phyloP scores from a whole-genome alignment of 1,140 invertebrate genomes.

The Drosophila paulistorum region DNA sequence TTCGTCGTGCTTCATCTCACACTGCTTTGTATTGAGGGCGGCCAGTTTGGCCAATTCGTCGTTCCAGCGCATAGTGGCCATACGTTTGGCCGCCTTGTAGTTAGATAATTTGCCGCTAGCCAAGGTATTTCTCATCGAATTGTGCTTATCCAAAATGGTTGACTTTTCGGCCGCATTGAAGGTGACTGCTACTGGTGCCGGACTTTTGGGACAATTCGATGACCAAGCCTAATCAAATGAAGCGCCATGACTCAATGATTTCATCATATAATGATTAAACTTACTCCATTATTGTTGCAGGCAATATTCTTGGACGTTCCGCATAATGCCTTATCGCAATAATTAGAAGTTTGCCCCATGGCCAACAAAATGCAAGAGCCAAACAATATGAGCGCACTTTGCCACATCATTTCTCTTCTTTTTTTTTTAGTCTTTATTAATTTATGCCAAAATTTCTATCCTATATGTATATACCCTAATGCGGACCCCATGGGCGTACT shows the following conservation, averaged over 20 bases:
- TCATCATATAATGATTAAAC: slow-evolving; percentile 24
- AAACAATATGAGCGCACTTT: not conserved
- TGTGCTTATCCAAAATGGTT: too few species aligned
- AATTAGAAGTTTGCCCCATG: too few species aligned
- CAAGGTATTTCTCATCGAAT: too few species aligned
- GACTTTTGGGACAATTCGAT: slow-evolving; percentile 33
- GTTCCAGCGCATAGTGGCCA: slow-evolving; percentile 45
- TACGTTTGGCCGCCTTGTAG: slow-evolving; percentile 15
- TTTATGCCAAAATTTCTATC: not conserved
- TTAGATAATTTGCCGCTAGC: too few species aligned
- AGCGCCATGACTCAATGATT: too few species aligned
- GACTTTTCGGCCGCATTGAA: too few species aligned
- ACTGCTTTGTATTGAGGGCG: slow-evolving; percentile 44
- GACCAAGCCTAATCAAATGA: slow-evolving; percentile 28
- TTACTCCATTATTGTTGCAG: slow-evolving; percentile 48
- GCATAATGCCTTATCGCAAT: too few species aligned
- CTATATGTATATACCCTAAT: not conserved
- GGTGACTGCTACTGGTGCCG: too few species aligned
- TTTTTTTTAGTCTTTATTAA: not conserved
- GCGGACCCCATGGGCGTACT: too few species aligned
- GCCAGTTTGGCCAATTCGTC: slow-evolving; percentile 46
- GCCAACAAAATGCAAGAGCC: not conserved
- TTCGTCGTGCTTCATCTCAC: slow-evolving; percentile 41
- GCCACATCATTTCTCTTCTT: not conserved
- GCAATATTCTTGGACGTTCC: slow-evolving; percentile 39